Evolutionary conservation across 2,888 invertebrate species (phyloP), one percentile per base, ranked within the genome.

Genomic region (Eustalomyia histrio): DNA sequence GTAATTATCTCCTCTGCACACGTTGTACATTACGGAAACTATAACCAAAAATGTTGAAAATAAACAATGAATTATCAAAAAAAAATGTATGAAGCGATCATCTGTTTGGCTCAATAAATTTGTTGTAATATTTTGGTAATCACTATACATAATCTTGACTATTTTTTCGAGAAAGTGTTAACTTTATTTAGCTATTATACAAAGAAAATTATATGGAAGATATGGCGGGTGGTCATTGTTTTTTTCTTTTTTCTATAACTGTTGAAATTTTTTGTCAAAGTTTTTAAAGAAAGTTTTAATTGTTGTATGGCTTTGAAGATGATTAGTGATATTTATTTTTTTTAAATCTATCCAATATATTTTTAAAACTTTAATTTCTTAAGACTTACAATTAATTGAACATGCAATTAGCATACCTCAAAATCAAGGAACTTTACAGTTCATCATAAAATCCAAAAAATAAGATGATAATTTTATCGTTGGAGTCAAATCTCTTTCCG

Each of bases 21-120:
- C 63, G 39, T 69, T 68, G 16, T 65, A 72, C 57, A 72, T 80
- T 80, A 80, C 68, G 67, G 72, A 80, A 80, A 67, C 72, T 69
- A 63, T 76, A 68, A 68, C 72, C 76, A 68, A 72, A 29, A 67
- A 63, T 12, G 10, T 39, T 12, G 10, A 39, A 2, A 39, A 58
- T 14, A 7, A 43, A 61, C 33, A 53, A 63, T 14, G 9, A 64
- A 24, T 18, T 39, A 33, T 14, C 39, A 74, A 65, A 58, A 52
- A 47, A 63, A 53, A 68, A 17, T 64, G 12, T 39, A 39, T 39
- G 6, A n/a, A 47, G n/a, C 14, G n/a, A 14, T 43, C n/a, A 47
- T 47, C 43, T n/a, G 43, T 47, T 47, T 47, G 14, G 43, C 43
- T 47, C 43, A 14, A 47, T 47, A 47, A 47, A 47, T 16, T 47